phyloP scores from a whole-genome alignment of 1,140 invertebrate genomes.

The Pygmarrhopalites habei region DNA sequence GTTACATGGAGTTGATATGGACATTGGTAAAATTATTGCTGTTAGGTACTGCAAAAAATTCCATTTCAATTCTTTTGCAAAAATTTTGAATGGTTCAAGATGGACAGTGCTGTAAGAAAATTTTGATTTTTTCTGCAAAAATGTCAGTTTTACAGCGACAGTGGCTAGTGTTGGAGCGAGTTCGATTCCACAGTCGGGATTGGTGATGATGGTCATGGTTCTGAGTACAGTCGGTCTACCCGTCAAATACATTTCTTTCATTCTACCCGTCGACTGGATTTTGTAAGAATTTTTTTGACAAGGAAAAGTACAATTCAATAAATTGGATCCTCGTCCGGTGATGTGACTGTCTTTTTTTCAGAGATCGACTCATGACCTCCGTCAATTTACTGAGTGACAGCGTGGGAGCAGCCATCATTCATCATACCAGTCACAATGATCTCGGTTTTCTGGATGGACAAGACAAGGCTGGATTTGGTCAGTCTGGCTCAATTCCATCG shows the following conservation, averaged over 20 bases:
- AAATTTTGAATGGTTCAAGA: too few relatives aligned
- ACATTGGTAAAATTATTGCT: constrained; percentile 51
- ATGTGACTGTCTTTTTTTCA: constrained; percentile 36
- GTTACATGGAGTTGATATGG: constrained; percentile 53
- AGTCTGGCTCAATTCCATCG: too few relatives aligned
- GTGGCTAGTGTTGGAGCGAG: constrained; percentile 58
- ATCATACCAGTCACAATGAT: constrained; percentile 47
- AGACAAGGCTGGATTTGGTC: constrained; percentile 40
- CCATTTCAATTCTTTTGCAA: too few relatives aligned
- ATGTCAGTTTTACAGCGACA: constrained; percentile 57
- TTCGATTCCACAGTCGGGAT: constrained; percentile 53
- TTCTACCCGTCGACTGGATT: constrained; percentile 61
- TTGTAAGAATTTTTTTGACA: constrained; percentile 55
- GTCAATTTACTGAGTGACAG: constrained; percentile 57
- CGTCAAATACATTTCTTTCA: constrained; percentile 55
- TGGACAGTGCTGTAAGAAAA: too few relatives aligned
- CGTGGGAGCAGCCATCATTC: constrained; percentile 53
- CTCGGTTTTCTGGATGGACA: too few relatives aligned
- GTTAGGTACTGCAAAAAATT: constrained; percentile 51
- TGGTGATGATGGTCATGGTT: constrained; percentile 58
- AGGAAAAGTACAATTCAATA: not conserved
- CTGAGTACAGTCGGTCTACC: constrained; percentile 58
- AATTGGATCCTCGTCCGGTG: not conserved
- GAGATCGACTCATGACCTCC: constrained; percentile 53
- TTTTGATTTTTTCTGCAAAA: too few relatives aligned